These are phyloP conservation scores for Empidonax alnorum DNA, from an alignment of 2,113 vertebrate genomes.

Conservation along the genomic window DNA sequence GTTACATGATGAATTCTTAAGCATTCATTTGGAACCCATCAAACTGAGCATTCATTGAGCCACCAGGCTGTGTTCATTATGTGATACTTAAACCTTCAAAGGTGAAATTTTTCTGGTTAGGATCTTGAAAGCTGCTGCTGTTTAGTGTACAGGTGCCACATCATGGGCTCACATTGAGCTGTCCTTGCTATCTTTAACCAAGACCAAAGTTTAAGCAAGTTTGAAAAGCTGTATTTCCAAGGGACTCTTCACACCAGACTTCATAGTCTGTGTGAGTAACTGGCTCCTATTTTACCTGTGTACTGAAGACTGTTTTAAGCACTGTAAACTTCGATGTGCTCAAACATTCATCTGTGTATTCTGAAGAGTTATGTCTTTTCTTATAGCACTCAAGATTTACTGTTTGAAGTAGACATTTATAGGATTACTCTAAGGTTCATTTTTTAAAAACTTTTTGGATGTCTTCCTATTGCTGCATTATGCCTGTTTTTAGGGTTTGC, in stretches of 20 bases:
- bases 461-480: not conserved
- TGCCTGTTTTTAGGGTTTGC: not conserved
- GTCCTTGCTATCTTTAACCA: not conserved
- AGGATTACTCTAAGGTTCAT: not conserved
- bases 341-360: not conserved
- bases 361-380: not conserved
- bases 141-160: not conserved
- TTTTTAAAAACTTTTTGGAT: not conserved
- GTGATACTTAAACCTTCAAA: not conserved
- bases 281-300: not conserved
- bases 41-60: not conserved
- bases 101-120: not conserved
- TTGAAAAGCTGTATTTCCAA: not conserved
- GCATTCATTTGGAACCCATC: not conserved
- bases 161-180: not conserved
- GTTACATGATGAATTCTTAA: not conserved
- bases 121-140: not conserved
- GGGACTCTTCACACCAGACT: not conserved
- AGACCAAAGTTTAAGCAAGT: not conserved
- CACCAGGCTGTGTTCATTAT: not conserved
- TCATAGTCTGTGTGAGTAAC: not conserved
- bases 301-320: not conserved
- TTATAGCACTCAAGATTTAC: not conserved
- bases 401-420: not conserved
- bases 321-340: not conserved